Conservation (phyloP, 1,140 invertebrate genomes). For the Spodoptera frugiperda region DNA sequence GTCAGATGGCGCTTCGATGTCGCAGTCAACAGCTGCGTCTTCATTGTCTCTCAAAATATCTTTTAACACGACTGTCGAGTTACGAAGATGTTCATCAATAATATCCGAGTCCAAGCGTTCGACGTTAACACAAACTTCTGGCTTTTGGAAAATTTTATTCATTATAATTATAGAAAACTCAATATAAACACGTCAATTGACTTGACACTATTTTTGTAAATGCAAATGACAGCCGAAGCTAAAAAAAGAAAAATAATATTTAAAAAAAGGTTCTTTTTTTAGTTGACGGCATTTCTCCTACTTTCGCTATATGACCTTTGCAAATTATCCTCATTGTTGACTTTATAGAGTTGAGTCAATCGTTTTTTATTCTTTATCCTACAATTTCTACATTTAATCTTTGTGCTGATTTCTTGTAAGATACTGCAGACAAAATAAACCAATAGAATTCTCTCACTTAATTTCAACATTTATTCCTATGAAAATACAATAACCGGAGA, state of each 20-base stretch:
- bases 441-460: no score
- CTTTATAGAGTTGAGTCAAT: background rate
- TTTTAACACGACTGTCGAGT: slow-evolving; percentile 64
- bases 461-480: no score
- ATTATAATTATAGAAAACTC: slow-evolving; percentile 44
- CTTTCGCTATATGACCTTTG: background rate
- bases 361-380: background rate
- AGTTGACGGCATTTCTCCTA: slow-evolving; percentile 15
- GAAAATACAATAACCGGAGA: no score
- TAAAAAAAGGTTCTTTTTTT: slow-evolving; percentile 46
- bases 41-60: slow-evolving; percentile 62
- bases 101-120: slow-evolving; percentile 65
- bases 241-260: slow-evolving; percentile 40
- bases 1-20: background rate
- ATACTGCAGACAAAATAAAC: no score
- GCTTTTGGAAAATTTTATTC: slow-evolving; percentile 49
- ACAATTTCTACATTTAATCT: no score
- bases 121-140: slow-evolving; percentile 63
- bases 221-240: slow-evolving; percentile 10
- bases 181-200: background rate
- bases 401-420: no score
- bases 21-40: slow-evolving; percentile 16
- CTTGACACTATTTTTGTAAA: slow-evolving; percentile 31
- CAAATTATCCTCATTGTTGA: slow-evolving; percentile 4
- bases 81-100: slow-evolving; percentile 67